phyloP scores from a whole-genome alignment of 2,113 vertebrate species.

The Boulengeromyrus knoepffleri region DNA sequence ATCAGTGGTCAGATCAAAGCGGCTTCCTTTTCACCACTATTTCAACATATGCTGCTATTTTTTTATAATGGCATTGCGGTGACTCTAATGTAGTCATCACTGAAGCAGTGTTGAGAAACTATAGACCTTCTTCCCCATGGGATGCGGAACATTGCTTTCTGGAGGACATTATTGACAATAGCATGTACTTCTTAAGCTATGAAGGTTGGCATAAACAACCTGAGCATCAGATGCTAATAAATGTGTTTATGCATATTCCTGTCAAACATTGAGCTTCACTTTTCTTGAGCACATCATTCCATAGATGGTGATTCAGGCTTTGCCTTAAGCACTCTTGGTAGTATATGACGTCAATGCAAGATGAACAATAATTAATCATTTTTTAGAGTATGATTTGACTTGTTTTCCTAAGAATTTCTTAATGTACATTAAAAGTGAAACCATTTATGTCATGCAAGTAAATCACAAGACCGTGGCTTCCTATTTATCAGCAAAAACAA shows the following conservation, averaged over 20 bases:
- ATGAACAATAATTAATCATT: not conserved
- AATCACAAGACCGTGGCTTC: not conserved
- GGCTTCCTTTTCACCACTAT: not conserved
- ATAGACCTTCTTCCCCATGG: not conserved
- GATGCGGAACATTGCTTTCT: not conserved
- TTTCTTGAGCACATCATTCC: not conserved
- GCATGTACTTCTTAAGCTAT: not conserved
- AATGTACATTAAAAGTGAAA: not conserved
- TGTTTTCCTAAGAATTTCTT: not conserved
- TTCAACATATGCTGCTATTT: conserved; percentile 7
- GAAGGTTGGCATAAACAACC: not conserved
- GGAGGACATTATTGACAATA: not conserved
- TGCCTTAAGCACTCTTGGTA: not conserved
- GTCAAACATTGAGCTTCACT: not conserved
- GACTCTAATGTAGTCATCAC: not conserved
- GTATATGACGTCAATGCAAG: not conserved
- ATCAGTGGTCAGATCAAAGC: not conserved
- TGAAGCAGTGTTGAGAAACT: conserved; percentile 11
- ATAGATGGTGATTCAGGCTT: not conserved
- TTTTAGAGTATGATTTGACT: not conserved
- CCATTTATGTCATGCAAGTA: not conserved
- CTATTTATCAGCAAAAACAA: not conserved
- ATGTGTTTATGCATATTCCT: not conserved
- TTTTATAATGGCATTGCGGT: not conserved
- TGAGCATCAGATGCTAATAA: not conserved